Evolutionary conservation across 2,113 vertebrate species (phyloP), one percentile per base, ranked within the genome.

Genomic region (Melanotaenia duboulayi): DNA sequence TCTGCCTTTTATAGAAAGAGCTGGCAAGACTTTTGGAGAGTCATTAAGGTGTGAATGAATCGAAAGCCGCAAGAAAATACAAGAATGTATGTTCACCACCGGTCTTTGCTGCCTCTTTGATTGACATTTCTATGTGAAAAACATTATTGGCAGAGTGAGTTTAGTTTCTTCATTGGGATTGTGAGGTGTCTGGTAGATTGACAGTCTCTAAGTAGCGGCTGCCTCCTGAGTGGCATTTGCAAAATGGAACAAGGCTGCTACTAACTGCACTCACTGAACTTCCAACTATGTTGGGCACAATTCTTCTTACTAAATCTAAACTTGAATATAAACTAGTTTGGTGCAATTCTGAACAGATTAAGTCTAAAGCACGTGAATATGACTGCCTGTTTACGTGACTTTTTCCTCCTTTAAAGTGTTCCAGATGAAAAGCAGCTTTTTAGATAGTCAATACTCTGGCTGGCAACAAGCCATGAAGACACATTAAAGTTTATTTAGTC

Each of bases 401-500:
- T 39, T 74, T 19, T 57, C 0, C 39, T 59, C 7, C 32, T 35
- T 32, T 39, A 20, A 52, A 52, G 44, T 70, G 55, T 78, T 71
- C 58, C 14, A 69, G 24, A 22, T 48, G n/a, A 59, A 52, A 23
- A 62, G 17, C 14, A 2, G 17, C 49, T 24, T 17, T 67, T 57
- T 22, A 48, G 44, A 71, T 24, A 40, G 35, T 19, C 51, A 59
- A 17, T 10, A 65, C 44, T 7, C 1, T 65, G 68, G 23, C 61
- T 51, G 67, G 66, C 54, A 59, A 48, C 10, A 13, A 17, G 39
- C 76, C 59, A 57, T 10, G 35, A 56, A 78, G 63, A 69, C 55
- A 71, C 76, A 49, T 63, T 75, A 44, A 42, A 66, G 66, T 83
- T 76, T 66, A 73, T 81, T 83, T 76, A 78, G 69, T 83, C 80